Base-by-base conservation (phyloP, 2,797 vertebrate species). In the Busarellus nigricollis region DNA sequence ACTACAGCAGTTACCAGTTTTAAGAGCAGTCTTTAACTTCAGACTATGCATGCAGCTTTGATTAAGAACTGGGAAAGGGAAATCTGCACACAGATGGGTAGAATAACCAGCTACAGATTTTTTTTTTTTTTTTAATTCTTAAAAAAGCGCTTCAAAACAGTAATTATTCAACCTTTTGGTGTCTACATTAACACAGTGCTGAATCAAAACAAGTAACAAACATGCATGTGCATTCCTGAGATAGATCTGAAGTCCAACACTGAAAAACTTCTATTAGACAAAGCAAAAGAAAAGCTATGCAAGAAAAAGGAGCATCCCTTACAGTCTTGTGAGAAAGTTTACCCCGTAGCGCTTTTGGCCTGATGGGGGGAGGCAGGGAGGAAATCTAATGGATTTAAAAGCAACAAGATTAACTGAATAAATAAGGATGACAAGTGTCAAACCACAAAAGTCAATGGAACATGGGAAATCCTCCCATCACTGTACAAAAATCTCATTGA, bases 21-120 rank as follows among this genome's bases (percentile, higher is more conserved):
- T 57, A 80, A 90, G 88, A 90, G 66, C n/a, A 59, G 62, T 16
- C 44, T 90, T 67, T n/a, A 91, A 89, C 69, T 97, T 73, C 88
- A 92, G 50, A 28, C 84, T 87, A 59, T 18, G n/a, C 47, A 17
- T 8, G 45, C 38, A 78, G 89, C 87, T 91, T 91, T 89, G 89
- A 86, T 93, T 88, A 58, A 54, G 63, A 81, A 45, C 54, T 28
- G 37, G 58, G 69, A 73, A 66, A 89, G 61, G 40, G 74, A 93
- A 93, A 73, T 40, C 44, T 54, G 58, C 69, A 62, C 74, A 5
- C 24, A 42, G 45, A 58, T 0, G 1, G 47, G n/a, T 7, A 87
- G 62, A 86, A 83, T 35, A 66, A 93, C 28, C 79, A 81, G 67
- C 10, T 14, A 33, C 0, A 26, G 44, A 80, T 47, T 20, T 47